Conservation (phyloP, 2,797 vertebrate species). For the Odontamblyopus rebecca region DNA sequence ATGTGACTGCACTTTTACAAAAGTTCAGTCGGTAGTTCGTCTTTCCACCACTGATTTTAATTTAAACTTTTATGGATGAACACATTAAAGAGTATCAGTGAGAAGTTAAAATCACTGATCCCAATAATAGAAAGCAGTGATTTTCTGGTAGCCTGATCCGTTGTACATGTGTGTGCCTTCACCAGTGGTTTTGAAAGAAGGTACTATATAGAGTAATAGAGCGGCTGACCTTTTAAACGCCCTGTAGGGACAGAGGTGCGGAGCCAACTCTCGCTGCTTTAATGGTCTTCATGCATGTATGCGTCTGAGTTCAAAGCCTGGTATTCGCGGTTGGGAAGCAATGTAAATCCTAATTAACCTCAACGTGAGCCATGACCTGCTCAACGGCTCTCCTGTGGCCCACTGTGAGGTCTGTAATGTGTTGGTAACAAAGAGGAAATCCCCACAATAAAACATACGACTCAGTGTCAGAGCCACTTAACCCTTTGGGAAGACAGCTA, state of each 20-base stretch:
- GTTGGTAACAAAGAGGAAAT: constrained; percentile 14
- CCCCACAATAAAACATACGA: constrained; percentile 29
- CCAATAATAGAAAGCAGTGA: constrained; percentile 21
- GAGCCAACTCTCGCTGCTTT: constrained; percentile 40
- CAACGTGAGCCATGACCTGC: constrained; percentile 38
- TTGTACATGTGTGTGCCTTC: constrained; percentile 23
- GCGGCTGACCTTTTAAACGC: constrained; percentile 48
- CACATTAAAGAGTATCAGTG: background rate
- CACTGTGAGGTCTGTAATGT: constrained; percentile 13
- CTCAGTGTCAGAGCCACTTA: constrained; percentile 19
- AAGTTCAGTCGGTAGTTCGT: too few relatives aligned
- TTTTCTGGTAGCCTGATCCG: constrained; percentile 34
- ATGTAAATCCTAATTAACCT: constrained; percentile 49
- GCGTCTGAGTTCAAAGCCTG: constrained; percentile 18
- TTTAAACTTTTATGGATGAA: background rate
- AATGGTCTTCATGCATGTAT: constrained; percentile 25
- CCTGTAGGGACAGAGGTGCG: constrained; percentile 24
- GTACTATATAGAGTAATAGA: constrained; percentile 33
- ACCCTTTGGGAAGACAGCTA: constrained; percentile 12
- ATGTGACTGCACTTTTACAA: too few relatives aligned
- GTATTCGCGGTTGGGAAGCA: constrained; percentile 31
- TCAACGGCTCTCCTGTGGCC: constrained; percentile 27
- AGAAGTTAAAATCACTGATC: constrained; percentile 7
- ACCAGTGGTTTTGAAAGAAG: constrained; percentile 30
- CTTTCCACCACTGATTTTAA: too few relatives aligned